Evolutionary conservation across 2,113 vertebrate species (phyloP), one percentile per base, ranked within the genome.

Genomic region (Anguilla japonica): DNA sequence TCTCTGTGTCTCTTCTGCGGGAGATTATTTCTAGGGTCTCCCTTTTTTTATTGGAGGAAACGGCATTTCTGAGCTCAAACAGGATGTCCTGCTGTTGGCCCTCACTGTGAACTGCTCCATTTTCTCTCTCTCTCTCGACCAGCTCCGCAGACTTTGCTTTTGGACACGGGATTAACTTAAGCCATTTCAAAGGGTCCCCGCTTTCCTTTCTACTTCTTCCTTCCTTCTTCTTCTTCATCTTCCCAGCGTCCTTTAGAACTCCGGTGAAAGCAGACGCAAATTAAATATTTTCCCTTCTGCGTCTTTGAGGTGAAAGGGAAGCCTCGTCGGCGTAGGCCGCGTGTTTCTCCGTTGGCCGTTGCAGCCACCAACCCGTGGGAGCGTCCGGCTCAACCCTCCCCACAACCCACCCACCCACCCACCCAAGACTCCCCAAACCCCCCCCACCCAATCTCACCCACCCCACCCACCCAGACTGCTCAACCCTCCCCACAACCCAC

Each of bases 21-120:
- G 93, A 96, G 93, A 95, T 96, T 96, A 94, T 93, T 93, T 91
- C 92, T 91, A 86, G 87, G 87, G 85, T 93, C 91, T 91, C 89
- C 93, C 94, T 95, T 53, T 96, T 96, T 96, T 96, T 94, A 94
- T 93, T 94, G 90, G 89, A 93, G 93, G 91, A 91, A 89, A 91
- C 93, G 83, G n/a, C 90, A 91, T 95, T 96, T 97, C 94, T 95
- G 94, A 95, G 95, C 95, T 95, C 94, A 95, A 96, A 95, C 95
- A 95, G 96, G 95, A 96, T 95, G 95, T 96, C 96, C 96, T 50
- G 93, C 95, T 97, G 96, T 92, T 93, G 91, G 94, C 90, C 83
- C 90, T 91, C 94, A 91, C 93, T 92, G 91, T 91, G 94, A 94
- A 94, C 92, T 90, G 57, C 84, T 81, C 83, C 13, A 16, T 87